Evolutionary conservation across 2,113 vertebrate genomes (phyloP), one percentile per base, ranked within the genome.

Genomic region (Pyrgilauda ruficollis): DNA sequence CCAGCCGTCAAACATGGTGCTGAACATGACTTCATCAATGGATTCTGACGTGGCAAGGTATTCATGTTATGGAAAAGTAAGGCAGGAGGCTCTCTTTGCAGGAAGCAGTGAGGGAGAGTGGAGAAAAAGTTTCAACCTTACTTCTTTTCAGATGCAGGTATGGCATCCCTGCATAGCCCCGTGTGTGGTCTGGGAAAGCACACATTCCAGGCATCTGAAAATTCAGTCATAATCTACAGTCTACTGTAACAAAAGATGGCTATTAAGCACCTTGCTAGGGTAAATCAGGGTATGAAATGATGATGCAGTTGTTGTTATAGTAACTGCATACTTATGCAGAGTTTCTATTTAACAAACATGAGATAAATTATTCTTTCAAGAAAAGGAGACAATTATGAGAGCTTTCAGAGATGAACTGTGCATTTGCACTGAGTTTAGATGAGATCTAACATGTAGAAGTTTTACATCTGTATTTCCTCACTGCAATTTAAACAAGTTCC

Each of bases 251-350:
- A 77, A 89, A 77, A 78, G 10, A n/a, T 49, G 13, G 6, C 39
- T 69, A 75, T 88, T 80, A 84, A 84, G 19, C 19, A 69, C 28
- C 43, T 88, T 76, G 12, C 2, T 53, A 30, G 59, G 26, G 68
- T 78, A 89, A 95, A 92, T 67, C 64, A 86, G 20, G 9, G 14
- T 67, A 70, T 59, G 47, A 69, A 84, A 78, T 84, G 46, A 21
- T 59, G 68, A 93, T 84, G 64, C 14, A 50, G 41, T 69, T 92
- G 43, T 86, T 93, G 77, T 84, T 91, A 92, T 79, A 85, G 80
- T 86, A 94, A 89, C 87, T 46, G 27, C 30, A 89, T 81, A 61
- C 59, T 94, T 91, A 56, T 1, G 0, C 13, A 59, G 6, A 15
- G 35, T 73, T 93, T 94, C 75, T 30, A 22, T 81, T 91, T 87